These are phyloP conservation scores for Neosilurus hyrtlii DNA, from an alignment of 2,797 vertebrate species.

Conservation along the genomic window DNA sequence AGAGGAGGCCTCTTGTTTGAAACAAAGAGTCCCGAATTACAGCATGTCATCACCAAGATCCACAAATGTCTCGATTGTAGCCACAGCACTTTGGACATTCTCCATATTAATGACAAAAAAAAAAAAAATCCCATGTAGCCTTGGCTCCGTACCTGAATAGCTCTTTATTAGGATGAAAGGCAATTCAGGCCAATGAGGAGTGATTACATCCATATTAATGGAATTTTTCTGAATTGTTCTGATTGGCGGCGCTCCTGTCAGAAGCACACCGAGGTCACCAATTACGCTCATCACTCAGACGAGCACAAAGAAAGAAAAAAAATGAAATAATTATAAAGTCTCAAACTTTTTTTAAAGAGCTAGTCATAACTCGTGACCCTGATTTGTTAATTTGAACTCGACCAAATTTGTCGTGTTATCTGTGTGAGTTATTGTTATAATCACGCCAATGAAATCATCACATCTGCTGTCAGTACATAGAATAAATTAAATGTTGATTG, in stretches of 20 bases:
- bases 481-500: too few species aligned
- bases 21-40: constrained; percentile 56
- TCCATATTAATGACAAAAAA: constrained; percentile 39
- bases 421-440: background rate
- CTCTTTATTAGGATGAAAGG: constrained; percentile 47
- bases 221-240: constrained; percentile 43
- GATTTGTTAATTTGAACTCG: background rate
- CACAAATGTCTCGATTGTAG: constrained; percentile 45
- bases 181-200: constrained; percentile 45
- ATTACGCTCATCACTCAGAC: constrained; percentile 44
- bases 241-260: constrained; percentile 40
- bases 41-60: constrained; percentile 49
- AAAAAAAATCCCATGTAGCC: background rate
- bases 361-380: background rate
- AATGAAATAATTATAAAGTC: constrained; percentile 43
- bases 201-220: constrained; percentile 52
- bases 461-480: too few species aligned
- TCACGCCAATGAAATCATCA: too few species aligned
- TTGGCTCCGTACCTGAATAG: constrained; percentile 47
- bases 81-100: constrained; percentile 27
- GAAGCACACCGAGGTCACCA: constrained; percentile 47
- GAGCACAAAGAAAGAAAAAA: constrained; percentile 22
- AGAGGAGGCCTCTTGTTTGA: constrained; percentile 51
- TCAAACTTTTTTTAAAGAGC: background rate
- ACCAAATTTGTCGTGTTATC: background rate